phyloP scores from a whole-genome alignment of 2,888 invertebrate genomes.

The Diarsia brunnea region DNA sequence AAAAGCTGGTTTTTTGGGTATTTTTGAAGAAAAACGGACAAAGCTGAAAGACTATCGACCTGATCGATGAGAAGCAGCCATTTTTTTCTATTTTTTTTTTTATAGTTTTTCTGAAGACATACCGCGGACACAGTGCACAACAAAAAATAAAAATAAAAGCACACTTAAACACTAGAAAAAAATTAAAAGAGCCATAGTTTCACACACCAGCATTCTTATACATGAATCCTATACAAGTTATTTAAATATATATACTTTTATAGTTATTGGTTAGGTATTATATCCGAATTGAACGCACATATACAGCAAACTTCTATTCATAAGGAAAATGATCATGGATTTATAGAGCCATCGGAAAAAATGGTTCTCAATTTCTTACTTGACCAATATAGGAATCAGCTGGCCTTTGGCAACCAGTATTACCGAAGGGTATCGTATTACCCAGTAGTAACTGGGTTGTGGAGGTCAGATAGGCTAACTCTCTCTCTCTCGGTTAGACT shows the following conservation, averaged over 20 bases:
- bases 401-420: too few relatives aligned
- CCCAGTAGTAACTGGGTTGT: too few relatives aligned
- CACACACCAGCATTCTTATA: conserved; percentile 75
- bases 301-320: not conserved
- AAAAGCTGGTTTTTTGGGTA: conserved; percentile 23
- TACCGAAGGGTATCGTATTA: too few relatives aligned
- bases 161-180: conserved; percentile 84
- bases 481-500: too few relatives aligned
- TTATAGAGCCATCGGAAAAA: not conserved
- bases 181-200: conserved; percentile 70
- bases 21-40: conserved; percentile 1
- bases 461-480: too few relatives aligned
- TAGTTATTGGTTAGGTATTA: conserved; percentile 43
- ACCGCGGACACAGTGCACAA: conserved; percentile 61
- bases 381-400: too few relatives aligned
- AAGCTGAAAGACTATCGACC: conserved; percentile 49
- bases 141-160: conserved; percentile 81
- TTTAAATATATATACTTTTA: conserved; percentile 61
- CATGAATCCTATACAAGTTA: conserved; percentile 62
- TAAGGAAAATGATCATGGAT: not conserved
- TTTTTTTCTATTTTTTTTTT: conserved; percentile 30
- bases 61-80: conserved; percentile 56
- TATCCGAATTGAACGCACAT: conserved; percentile 56
- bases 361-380: not conserved
- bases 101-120: conserved; percentile 31